A percentile compares a stretch with the other conserved stretches of the same genome.
phyloP scores from a whole-genome alignment of 2,113 vertebrate species.

The Procavia capensis region DNA sequence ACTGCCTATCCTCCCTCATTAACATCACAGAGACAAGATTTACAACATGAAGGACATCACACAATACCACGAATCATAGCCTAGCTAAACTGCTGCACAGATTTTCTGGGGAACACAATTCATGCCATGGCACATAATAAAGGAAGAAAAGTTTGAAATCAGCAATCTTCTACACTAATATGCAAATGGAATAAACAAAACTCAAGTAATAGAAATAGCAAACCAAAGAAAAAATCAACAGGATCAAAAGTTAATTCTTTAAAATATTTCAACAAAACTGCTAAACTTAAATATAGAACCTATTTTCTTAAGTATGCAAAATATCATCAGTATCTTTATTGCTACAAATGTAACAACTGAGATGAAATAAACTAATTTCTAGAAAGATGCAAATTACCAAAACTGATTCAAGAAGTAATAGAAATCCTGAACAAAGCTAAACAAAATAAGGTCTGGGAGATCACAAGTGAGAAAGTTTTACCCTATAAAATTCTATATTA shows the following conservation, averaged over 20 bases:
- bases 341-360: background rate
- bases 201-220: background rate
- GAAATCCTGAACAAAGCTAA: background rate
- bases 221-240: background rate
- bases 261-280: background rate
- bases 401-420: constrained; percentile 2
- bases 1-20: too few species aligned
- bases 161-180: background rate
- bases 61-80: too few species aligned
- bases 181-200: background rate
- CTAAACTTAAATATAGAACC: background rate
- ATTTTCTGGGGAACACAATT: too few species aligned
- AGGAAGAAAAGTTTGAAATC: background rate
- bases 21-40: too few species aligned
- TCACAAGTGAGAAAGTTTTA: background rate
- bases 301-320: too few species aligned
- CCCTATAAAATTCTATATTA: background rate
- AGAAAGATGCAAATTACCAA: background rate
- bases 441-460: background rate
- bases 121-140: background rate
- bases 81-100: too few species aligned
- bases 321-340: background rate
- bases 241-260: background rate
- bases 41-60: too few species aligned
- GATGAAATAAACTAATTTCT: constrained; percentile 17